Conservation (phyloP, 2,113 vertebrate species). For the Mus spicilegus region DNA sequence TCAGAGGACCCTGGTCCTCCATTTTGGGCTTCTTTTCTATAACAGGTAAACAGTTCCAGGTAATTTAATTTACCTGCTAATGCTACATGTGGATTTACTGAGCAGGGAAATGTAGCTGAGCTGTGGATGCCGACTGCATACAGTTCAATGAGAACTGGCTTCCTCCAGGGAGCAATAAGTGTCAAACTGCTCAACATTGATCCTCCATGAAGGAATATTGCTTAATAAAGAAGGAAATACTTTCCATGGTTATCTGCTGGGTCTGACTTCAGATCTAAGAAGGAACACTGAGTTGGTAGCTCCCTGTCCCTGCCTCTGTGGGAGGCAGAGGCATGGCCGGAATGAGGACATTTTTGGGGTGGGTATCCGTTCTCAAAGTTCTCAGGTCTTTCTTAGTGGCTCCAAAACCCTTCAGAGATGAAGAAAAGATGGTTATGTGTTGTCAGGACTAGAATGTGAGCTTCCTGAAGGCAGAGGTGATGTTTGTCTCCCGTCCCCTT, state of each 20-base stretch:
- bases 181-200: slow-evolving; percentile 56
- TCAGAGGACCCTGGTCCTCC: background rate
- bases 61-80: slow-evolving; percentile 54
- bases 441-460: background rate
- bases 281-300: accelerated
- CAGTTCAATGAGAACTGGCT: slow-evolving; percentile 32
- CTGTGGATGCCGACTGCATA: background rate
- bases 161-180: slow-evolving; percentile 39
- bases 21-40: background rate
- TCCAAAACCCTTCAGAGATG: background rate
- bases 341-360: background rate
- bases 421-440: background rate
- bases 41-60: background rate
- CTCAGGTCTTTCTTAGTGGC: background rate
- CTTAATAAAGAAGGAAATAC: slow-evolving; percentile 32
- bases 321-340: background rate
- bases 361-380: background rate
- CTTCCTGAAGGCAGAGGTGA: background rate
- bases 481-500: background rate
- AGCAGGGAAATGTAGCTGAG: background rate
- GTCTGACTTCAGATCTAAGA: background rate
- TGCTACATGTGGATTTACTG: background rate
- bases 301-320: background rate
- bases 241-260: background rate
- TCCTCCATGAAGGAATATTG: slow-evolving; percentile 57